Base-by-base conservation (phyloP, 2,113 vertebrate genomes). In the Silurus glanis region DNA sequence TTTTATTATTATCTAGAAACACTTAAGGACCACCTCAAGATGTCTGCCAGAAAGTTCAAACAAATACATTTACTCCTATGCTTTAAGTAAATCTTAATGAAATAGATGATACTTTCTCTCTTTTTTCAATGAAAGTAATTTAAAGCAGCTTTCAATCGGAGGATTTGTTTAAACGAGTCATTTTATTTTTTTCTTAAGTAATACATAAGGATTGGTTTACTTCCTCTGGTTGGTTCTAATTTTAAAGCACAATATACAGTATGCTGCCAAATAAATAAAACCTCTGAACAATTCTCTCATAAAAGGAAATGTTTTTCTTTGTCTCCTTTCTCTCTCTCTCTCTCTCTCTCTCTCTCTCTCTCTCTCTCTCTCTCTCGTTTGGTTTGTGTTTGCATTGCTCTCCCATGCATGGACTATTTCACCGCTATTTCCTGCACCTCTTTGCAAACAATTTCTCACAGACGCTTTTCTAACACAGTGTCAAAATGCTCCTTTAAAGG, bases 351-450 rank as follows among this genome's bases (percentile, higher is more conserved):
- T 45, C 66, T 72, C 19, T 74, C 82, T 74, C 66, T 47, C 59
- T 85, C 58, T 53, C 16, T 78, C 58, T 53, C 21, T 83, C 9
- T 37, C 71, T 72, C 37, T 58, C 37, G 47, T 58, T 25, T 21
- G 25, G 3, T 47, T 84, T 17, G 21, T 79, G 53, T 83, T 61
- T 76, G 6, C n/a, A n/a, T 49, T 25, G 7, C 17, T 47, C 64
- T 74, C 55, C 12, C 2, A n/a, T 16, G 25, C 37, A 76, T 9
- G 45, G 25, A n/a, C 64, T 74, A 83, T 88, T 88, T 88, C 58
- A 9, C 23, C 17, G 81, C 87, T 74, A 88, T 86, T 88, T 88
- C 81, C 87, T 88, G 64, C 56, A 45, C 78, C 59, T 62, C 53
- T 61, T 17, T 23, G 37, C 53, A 71, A 69, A 75, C 51, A 25